Base-by-base conservation (phyloP, 2,797 vertebrate species). In the Molothrus aeneus region DNA sequence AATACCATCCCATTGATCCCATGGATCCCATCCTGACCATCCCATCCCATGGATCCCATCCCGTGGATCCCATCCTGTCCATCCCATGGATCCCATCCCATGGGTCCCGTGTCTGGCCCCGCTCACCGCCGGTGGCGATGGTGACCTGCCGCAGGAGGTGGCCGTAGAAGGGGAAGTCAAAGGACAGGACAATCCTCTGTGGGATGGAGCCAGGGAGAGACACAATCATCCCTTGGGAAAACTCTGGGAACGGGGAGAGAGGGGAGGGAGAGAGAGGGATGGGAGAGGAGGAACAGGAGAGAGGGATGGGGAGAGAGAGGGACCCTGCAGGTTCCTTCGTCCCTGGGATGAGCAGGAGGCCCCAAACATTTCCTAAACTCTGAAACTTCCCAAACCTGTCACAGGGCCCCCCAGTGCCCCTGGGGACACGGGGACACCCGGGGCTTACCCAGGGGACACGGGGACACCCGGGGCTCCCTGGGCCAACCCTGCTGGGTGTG, bases 91-190 rank as follows among this genome's bases (percentile, higher is more conserved):
- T 22, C 69, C 28, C 2, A 99, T 3, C 68, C 73, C 66, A 11
- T 38, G 5, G 10, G 26, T 38, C 57, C 77, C 13, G 10, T 8
- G 36, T 31, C 28, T 38, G 5, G 17, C 10, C 68, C 51, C 48
- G 1, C 97, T 98, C 98, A 99, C 99, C 99, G 84, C 99, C 99
- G 1, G 99, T 99, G 56, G 99, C 99, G 96, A 99, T 98, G 94
- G 99, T 99, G 94, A 99, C 98, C 97, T 99, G 99, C 91, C 98
- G 98, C 96, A 99, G 94, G 96, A 97, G 90, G 97, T 99, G 99
- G 86, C 99, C 99, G 6, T 99, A 99, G 97, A 99, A 99, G 56
- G 99, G 99, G 95, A 99, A 99, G 83, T 99, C 98, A 77, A 99
- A 99, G 57, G 99, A 99, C 57, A 99, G 98, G 26, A 98, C 96